These are phyloP conservation scores for Rallus limicola DNA, from an alignment of 2,113 vertebrate genomes.

Conservation along the genomic window DNA sequence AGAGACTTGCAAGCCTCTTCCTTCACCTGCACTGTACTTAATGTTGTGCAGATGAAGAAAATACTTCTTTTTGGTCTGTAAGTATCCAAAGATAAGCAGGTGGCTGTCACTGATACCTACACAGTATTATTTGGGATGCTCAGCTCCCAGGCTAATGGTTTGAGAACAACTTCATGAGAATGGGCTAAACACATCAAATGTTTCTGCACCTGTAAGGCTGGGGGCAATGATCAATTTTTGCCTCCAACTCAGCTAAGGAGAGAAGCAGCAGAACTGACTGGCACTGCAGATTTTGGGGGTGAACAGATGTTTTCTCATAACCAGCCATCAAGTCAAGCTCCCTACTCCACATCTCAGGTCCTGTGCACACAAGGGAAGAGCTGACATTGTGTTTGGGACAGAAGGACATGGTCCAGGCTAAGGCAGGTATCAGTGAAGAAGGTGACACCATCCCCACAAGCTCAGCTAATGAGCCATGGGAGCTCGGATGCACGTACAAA, in stretches of 20 bases:
- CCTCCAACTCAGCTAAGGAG: neutral
- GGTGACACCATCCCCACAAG: neutral
- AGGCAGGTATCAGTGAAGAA: neutral
- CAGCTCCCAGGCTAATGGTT: neutral
- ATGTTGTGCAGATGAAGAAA: neutral
- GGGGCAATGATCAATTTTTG: neutral
- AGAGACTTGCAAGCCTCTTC: neutral
- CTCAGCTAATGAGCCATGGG: neutral
- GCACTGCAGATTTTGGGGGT: neutral
- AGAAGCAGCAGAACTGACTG: neutral
- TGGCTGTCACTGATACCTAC: rapidly evolving
- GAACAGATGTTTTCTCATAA: neutral
- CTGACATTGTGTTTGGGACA: neutral
- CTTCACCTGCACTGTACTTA: neutral
- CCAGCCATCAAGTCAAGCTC: neutral
- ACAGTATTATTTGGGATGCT: neutral
- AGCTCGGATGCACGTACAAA: neutral
- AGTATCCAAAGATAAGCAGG: neutral
- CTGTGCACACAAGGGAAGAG: no score
- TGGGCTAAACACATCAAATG: no score
- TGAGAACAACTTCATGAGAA: neutral
- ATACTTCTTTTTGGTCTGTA: neutral
- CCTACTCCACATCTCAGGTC: neutral
- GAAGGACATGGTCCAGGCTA: neutral
- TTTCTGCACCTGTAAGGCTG: neutral